Evolutionary conservation across 1,140 invertebrate species (phyloP).

Genomic region (Pararge aegeria): DNA sequence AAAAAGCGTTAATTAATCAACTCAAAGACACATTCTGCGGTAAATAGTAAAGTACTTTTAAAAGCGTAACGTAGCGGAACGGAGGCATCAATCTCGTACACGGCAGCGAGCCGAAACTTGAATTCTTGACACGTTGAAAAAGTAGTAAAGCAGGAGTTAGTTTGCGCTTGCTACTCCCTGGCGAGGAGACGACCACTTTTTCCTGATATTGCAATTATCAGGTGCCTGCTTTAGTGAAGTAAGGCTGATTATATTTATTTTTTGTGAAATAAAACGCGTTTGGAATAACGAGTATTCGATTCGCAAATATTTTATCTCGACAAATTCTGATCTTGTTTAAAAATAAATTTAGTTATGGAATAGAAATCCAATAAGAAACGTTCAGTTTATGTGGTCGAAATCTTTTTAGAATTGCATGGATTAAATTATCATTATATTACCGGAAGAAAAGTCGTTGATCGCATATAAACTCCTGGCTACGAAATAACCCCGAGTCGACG

Average conservation of each 20-base stretch:
- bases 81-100: not conserved
- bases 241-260: not conserved
- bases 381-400: too few species aligned
- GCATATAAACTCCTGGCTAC: too few species aligned
- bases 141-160: not conserved
- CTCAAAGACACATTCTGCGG: not conserved
- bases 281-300: not conserved
- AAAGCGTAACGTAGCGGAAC: too few species aligned
- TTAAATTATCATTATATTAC: too few species aligned
- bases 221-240: not conserved
- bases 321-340: too few species aligned
- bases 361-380: too few species aligned
- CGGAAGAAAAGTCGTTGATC: too few species aligned
- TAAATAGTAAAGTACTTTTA: not conserved
- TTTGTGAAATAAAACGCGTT: not conserved
- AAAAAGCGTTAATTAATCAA: not conserved
- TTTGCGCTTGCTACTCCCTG: slow-evolving; percentile 4
- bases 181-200: slow-evolving; percentile 9
- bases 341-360: too few species aligned
- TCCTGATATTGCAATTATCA: slow-evolving; percentile 10
- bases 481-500: too few species aligned
- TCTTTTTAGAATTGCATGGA: too few species aligned
- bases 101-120: not conserved
- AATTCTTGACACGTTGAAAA: slow-evolving; percentile 5
- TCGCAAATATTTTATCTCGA: not conserved